Evolutionary conservation across 2,888 invertebrate species (phyloP), one percentile per base, ranked within the genome.

Genomic region (Axea sp.): DNA sequence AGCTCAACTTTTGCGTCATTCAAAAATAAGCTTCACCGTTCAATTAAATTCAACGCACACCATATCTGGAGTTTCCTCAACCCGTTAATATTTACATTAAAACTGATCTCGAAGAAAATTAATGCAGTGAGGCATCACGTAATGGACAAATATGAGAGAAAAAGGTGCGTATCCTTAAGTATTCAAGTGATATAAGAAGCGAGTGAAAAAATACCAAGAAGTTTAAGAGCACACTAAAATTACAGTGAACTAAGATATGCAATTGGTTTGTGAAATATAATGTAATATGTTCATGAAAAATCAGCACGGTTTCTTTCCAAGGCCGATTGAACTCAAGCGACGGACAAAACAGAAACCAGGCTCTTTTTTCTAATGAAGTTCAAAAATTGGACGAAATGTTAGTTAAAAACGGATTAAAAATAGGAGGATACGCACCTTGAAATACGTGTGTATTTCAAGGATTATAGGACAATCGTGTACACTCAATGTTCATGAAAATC

Each of bases 81-180:
- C n/a, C n/a, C n/a, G n/a, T n/a, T n/a, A n/a, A n/a, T n/a, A n/a
- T n/a, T n/a, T n/a, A n/a, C n/a, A n/a, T n/a, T n/a, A n/a, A n/a
- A n/a, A n/a, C n/a, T n/a, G n/a, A 4, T 19, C 2, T 4, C 19
- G 19, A 5, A 6, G 6, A 24, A 24, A 24, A 43, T 19, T 28
- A 17, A n/a, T 41, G 19, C 24, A 43, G 43, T 6, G 7, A n/a
- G 9, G 22, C 39, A 28, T 53, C 31, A 28, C 53, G 47, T 53
- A 59, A 65, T 53, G 75, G 68, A 75, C 73, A 73, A 75, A 59
- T 49, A 55, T 59, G 8, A 41, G 9, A 37, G 31, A 43, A 51
- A 59, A 69, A 47, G 53, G 65, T 65, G 76, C 69, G 59, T 55
- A 71, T 69, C 69, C 65, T 68, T 53, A 24, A 14, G 8, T 14